These are phyloP conservation scores for Lithobates pipiens DNA, from an alignment of 2,797 vertebrate species.

Conservation along the genomic window DNA sequence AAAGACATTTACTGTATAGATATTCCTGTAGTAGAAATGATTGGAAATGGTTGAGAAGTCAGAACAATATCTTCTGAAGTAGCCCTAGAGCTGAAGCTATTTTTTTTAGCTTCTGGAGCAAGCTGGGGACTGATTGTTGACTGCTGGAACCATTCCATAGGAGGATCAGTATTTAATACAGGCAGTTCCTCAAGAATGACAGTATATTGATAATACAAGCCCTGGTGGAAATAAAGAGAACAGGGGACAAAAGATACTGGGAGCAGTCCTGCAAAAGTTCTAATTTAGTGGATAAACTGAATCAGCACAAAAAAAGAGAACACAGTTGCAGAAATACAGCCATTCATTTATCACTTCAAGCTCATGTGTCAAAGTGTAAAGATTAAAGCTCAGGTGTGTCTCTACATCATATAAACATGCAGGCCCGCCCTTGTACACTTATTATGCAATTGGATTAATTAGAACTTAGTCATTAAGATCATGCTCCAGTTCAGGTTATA, in stretches of 20 bases:
- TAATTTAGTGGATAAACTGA: not conserved
- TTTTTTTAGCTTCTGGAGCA: too few relatives aligned
- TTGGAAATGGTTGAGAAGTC: too few relatives aligned
- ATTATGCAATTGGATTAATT: not conserved
- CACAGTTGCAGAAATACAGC: not conserved
- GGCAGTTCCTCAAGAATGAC: not conserved
- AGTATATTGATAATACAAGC: not conserved
- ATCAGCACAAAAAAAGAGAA: not conserved
- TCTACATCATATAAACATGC: not conserved
- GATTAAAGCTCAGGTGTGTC: conserved; percentile 31
- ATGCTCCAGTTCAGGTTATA: not conserved
- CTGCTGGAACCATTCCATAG: too few relatives aligned
- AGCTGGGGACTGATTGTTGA: too few relatives aligned
- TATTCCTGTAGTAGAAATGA: too few relatives aligned
- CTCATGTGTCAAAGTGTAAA: conserved; percentile 43
- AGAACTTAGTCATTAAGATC: not conserved
- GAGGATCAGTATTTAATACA: too few relatives aligned
- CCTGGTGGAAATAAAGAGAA: not conserved
- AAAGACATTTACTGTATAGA: too few relatives aligned
- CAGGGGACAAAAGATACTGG: not conserved
- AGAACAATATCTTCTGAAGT: too few relatives aligned
- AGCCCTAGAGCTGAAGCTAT: too few relatives aligned
- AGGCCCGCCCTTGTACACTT: not conserved
- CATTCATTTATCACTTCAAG: not conserved
- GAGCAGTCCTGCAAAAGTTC: not conserved